Conservation (phyloP, 2,797 vertebrate species). For the Eulemur albifrons region DNA sequence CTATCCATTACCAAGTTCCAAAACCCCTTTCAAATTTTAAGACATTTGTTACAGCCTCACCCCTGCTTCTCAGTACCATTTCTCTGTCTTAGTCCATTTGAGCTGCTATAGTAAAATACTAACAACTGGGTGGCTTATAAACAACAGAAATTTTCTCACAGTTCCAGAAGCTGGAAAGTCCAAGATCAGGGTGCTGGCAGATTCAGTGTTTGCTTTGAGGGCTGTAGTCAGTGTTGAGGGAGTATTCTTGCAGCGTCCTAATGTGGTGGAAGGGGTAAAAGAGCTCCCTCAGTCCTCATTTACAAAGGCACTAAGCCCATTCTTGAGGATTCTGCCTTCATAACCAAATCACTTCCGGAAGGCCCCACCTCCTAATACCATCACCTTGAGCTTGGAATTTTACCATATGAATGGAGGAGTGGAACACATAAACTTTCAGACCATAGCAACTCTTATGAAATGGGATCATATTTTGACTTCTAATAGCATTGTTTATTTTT, state of each 20-base stretch:
- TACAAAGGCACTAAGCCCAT: not conserved
- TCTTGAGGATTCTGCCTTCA: not conserved
- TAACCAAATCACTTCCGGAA: not conserved
- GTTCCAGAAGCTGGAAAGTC: not conserved
- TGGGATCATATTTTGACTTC: not conserved
- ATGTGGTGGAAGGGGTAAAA: not conserved
- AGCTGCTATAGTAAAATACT: not conserved
- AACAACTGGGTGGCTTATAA: not conserved
- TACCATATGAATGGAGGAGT: not conserved
- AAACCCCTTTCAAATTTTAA: not conserved
- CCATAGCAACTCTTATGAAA: not conserved
- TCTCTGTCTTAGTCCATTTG: not conserved
- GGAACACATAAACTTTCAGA: not conserved
- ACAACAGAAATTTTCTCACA: not conserved
- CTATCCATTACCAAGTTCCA: not conserved
- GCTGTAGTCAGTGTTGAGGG: not conserved
- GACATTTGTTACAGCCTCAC: not conserved
- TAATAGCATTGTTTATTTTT: not conserved
- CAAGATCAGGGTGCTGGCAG: not conserved
- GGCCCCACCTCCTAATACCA: not conserved
- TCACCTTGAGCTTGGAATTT: not conserved
- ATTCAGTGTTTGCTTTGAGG: not conserved
- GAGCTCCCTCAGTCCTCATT: not conserved
- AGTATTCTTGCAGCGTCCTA: not conserved
- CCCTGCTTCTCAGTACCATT: not conserved